These are phyloP conservation scores for Drosophila lacicola DNA, from an alignment of 2,888 invertebrate genomes.

Conservation along the genomic window DNA sequence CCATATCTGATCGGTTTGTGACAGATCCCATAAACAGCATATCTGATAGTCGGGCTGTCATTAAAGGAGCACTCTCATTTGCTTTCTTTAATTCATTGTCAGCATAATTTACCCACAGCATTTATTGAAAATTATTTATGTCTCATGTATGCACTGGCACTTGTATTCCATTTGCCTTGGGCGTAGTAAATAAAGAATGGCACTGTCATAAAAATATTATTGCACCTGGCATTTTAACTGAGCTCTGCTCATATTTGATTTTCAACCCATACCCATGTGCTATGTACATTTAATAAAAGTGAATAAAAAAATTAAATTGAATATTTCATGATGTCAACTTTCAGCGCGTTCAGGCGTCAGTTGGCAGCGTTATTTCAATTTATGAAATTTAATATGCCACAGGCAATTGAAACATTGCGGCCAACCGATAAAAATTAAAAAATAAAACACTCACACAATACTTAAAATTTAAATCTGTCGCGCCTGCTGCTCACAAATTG, in stretches of 20 bases:
- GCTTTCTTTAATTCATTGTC: not conserved
- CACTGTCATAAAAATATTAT: constrained; percentile 7
- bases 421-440: not conserved
- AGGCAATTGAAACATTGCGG: constrained; percentile 3
- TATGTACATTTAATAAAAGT: not conserved
- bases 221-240: not conserved
- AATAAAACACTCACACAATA: not conserved
- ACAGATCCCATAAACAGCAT: not conserved
- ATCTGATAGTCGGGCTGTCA: no score
- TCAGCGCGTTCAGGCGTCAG: not conserved
- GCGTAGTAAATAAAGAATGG: constrained; percentile 6
- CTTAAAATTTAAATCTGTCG: not conserved
- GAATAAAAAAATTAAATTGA: no score
- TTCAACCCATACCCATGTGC: not conserved
- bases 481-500: not conserved
- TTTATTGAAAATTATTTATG: not conserved
- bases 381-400: not conserved
- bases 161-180: not conserved
- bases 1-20: no score
- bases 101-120: not conserved
- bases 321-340: constrained; percentile 6
- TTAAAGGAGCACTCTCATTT: not conserved
- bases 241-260: constrained; percentile 9
- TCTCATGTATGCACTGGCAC: not conserved
- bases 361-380: not conserved